Conservation (phyloP, 2,888 invertebrate genomes). For the Hirudinaria manillensis region DNA sequence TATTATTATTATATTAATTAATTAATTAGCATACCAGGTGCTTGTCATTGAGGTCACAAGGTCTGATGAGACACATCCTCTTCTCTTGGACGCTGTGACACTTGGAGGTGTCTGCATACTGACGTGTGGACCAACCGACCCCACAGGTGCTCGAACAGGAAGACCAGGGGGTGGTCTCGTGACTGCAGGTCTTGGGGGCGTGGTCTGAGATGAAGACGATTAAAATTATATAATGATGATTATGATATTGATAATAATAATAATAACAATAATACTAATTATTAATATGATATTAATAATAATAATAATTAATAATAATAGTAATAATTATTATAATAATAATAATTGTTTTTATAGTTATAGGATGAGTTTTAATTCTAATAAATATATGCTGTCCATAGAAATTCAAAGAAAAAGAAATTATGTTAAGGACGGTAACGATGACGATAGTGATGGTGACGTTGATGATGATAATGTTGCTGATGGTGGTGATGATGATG, state of each 20-base stretch:
- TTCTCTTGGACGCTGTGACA: constrained; percentile 61
- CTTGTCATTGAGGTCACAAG: constrained; percentile 49
- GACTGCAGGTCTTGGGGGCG: constrained; percentile 4
- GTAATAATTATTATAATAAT: too few species aligned
- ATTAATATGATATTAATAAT: too few species aligned
- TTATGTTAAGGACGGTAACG: neutral
- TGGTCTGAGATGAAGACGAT: neutral
- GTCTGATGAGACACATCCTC: constrained; percentile 64
- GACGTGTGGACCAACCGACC: constrained; percentile 62
- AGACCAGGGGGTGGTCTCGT: constrained; percentile 57
- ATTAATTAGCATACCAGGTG: constrained; percentile 22
- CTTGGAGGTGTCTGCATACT: constrained; percentile 58
- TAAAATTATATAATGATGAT: neutral
- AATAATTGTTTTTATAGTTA: constrained; percentile 66
- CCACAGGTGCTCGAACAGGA: constrained; percentile 64
- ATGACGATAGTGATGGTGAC: neutral
- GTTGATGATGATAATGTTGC: neutral
- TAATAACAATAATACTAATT: neutral
- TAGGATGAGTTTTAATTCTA: too few species aligned
- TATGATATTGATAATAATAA: neutral
- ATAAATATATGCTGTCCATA: neutral
- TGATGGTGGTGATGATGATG: neutral
- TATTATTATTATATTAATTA: too few species aligned
- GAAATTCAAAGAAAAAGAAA: neutral
- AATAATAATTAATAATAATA: neutral